A percentile compares a stretch with the other conserved stretches of the same genome.
Conservation (phyloP, 2,888 invertebrate species). For the Bugula neritina region DNA sequence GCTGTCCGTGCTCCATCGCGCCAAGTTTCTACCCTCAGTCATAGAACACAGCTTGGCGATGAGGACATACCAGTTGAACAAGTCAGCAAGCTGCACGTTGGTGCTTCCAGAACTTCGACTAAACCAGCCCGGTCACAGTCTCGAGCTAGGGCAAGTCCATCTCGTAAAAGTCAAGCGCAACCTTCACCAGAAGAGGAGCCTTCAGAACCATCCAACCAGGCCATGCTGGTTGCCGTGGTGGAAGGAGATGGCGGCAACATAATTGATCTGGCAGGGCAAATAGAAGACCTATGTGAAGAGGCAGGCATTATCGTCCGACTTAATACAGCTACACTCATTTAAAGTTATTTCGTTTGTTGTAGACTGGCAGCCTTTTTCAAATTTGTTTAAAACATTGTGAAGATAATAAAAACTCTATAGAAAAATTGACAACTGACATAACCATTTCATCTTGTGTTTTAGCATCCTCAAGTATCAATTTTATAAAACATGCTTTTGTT, state of each 20-base stretch:
- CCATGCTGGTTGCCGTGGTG: background rate
- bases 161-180: background rate
- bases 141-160: background rate
- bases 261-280: background rate
- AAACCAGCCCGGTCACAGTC: background rate
- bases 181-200: background rate
- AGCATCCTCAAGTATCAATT: too few species aligned
- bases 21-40: background rate
- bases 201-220: background rate
- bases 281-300: background rate
- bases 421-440: too few species aligned
- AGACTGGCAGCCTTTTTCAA: too few species aligned
- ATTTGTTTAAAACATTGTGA: too few species aligned
- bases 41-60: background rate
- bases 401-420: too few species aligned
- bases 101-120: background rate
- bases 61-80: background rate
- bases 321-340: background rate
- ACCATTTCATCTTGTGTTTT: too few species aligned
- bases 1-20: background rate
- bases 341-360: too few species aligned
- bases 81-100: background rate
- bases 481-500: too few species aligned
- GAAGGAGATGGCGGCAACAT: background rate
- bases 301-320: background rate